A percentile compares a stretch with the other conserved stretches of the same genome.
Evolutionary conservation across 2,888 invertebrate species (phyloP).

Genomic region (Gibbula magus): DNA sequence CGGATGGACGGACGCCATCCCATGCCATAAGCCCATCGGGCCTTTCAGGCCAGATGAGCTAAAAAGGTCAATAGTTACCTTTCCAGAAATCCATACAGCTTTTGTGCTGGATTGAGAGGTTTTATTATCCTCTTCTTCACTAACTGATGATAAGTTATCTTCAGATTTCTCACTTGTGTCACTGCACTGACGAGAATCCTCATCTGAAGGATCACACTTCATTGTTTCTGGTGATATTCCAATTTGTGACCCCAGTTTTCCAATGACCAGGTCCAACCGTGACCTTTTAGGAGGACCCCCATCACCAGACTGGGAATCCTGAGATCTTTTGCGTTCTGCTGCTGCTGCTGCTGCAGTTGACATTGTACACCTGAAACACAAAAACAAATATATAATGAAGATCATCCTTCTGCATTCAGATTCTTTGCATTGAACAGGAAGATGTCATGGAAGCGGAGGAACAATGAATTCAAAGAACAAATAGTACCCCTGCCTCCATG

Average conservation of each 20-base stretch:
- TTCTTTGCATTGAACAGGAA: no score
- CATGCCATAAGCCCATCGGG: no score
- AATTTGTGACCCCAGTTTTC: conserved; percentile 51
- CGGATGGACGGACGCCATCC: no score
- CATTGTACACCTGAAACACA: not conserved
- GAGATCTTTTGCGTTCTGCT: conserved; percentile 24
- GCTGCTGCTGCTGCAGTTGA: not conserved
- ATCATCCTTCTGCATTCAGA: no score
- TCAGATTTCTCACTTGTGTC: conserved; percentile 44
- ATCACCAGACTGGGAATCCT: conserved; percentile 34
- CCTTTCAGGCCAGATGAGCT: no score
- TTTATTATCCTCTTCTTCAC: conserved; percentile 47
- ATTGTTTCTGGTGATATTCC: conserved; percentile 48
- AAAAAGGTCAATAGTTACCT: conserved; percentile 28
- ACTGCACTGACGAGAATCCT: conserved; percentile 40
- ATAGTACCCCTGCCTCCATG: no score
- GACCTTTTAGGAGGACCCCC: conserved; percentile 55
- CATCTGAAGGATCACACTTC: conserved; percentile 36
- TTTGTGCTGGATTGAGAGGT: conserved; percentile 30
- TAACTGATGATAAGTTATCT: conserved; percentile 38
- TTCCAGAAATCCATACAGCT: conserved; percentile 39
- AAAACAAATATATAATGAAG: no score
- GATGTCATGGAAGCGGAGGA: no score
- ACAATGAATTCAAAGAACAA: no score
- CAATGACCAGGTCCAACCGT: conserved; percentile 52